phyloP scores from a whole-genome alignment of 2,888 invertebrate species.

The Eulithis prunata region DNA sequence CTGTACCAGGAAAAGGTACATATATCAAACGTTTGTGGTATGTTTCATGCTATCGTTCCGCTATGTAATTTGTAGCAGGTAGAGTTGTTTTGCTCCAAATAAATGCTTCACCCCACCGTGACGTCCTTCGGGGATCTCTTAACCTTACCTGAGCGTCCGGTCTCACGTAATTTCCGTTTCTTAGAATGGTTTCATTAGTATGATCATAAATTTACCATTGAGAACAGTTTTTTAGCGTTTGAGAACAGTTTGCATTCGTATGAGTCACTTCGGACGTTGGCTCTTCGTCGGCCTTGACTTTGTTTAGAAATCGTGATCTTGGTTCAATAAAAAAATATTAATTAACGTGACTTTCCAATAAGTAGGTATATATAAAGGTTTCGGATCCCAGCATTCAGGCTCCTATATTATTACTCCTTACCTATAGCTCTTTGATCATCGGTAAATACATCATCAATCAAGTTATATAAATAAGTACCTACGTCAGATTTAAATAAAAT shows the following conservation, averaged over 20 bases:
- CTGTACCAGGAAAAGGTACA: too few relatives aligned
- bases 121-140: constrained; percentile 33
- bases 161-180: constrained; percentile 37
- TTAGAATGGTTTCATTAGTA: constrained; percentile 30
- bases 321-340: too few relatives aligned
- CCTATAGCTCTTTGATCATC: too few relatives aligned
- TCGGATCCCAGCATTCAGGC: too few relatives aligned
- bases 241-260: constrained; percentile 22
- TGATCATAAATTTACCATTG: constrained; percentile 11
- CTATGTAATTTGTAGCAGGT: not conserved
- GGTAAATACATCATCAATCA: too few relatives aligned
- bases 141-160: constrained; percentile 27
- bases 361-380: too few relatives aligned
- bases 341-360: too few relatives aligned
- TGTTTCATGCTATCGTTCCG: too few relatives aligned
- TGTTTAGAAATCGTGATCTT: constrained; percentile 22
- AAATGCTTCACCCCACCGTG: constrained; percentile 16
- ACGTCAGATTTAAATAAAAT: too few relatives aligned
- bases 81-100: constrained; percentile 17
- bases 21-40: too few relatives aligned
- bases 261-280: constrained; percentile 40
- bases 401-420: too few relatives aligned
- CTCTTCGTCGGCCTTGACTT: constrained; percentile 50
- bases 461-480: too few relatives aligned
- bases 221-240: constrained; percentile 8